These are phyloP conservation scores for Fabriciana adippe DNA, from an alignment of 2,888 invertebrate species.

Conservation along the genomic window DNA sequence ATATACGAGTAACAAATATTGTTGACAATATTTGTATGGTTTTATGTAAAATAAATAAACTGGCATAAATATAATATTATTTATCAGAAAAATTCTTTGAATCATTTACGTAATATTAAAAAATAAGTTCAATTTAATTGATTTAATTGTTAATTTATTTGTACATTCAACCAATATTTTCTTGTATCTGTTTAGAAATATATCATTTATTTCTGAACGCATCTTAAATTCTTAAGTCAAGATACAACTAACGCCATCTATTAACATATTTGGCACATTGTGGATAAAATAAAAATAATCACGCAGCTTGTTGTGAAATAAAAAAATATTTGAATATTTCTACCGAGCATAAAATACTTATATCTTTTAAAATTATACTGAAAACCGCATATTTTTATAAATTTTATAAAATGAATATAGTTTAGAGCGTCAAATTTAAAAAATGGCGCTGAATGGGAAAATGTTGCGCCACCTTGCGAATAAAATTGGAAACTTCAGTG, in stretches of 20 bases:
- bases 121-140: too few species aligned
- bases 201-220: slow-evolving; percentile 26
- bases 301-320: neutral
- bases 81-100: too few species aligned
- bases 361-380: neutral
- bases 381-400: neutral
- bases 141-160: too few species aligned
- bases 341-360: too few species aligned
- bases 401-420: neutral
- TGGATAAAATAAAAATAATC: neutral
- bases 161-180: too few species aligned
- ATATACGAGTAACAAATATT: too few species aligned
- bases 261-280: neutral
- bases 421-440: slow-evolving; percentile 36
- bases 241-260: slow-evolving; percentile 31
- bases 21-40: too few species aligned
- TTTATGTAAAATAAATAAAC: too few species aligned
- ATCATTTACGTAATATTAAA: too few species aligned
- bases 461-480: slow-evolving; percentile 60
- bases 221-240: neutral
- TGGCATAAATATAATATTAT: too few species aligned
- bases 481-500: slow-evolving; percentile 53
- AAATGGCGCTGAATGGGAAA: slow-evolving; percentile 43
- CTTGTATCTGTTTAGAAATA: too few species aligned
- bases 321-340: neutral